Percentiles rank a stretch among this genome's conserved stretches.
Conservation (phyloP, 2,797 vertebrate species). For the Pitangus sulphuratus region DNA sequence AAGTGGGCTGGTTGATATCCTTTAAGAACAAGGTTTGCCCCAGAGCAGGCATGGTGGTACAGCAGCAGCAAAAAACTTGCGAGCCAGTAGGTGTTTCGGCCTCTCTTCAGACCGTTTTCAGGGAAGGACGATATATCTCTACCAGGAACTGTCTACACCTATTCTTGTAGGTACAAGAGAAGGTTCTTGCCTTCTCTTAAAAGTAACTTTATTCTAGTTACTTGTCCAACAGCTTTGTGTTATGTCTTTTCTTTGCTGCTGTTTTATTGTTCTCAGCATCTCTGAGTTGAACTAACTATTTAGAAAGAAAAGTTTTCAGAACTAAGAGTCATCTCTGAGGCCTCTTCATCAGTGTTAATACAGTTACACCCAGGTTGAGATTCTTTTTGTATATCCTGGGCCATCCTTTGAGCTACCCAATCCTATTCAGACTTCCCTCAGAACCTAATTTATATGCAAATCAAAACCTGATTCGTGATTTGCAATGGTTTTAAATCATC, state of each 20-base stretch:
- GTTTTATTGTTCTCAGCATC: background rate
- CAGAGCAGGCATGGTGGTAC: background rate
- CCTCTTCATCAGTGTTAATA: background rate
- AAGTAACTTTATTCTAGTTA: background rate
- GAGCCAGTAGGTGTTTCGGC: background rate
- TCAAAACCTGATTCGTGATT: background rate
- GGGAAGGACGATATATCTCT: background rate
- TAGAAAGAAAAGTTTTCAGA: background rate
- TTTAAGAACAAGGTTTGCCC: background rate
- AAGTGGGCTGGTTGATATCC: background rate
- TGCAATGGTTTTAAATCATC: background rate
- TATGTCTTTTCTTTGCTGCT: background rate
- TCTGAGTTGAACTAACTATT: background rate
- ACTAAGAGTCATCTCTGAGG: background rate
- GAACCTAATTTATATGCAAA: slow-evolving; percentile 12
- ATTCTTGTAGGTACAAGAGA: background rate
- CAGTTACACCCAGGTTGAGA: background rate
- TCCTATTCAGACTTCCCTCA: background rate
- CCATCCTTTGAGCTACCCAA: background rate
- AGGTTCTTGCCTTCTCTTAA: background rate
- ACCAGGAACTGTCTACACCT: background rate
- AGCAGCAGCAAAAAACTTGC: background rate
- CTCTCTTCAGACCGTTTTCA: background rate
- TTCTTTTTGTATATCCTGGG: background rate
- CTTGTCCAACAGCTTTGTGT: background rate